Percentiles rank a stretch among this genome's conserved stretches.
Evolutionary conservation across 1,140 invertebrate genomes (phyloP).

Genomic region (Pectinophora gossypiella): DNA sequence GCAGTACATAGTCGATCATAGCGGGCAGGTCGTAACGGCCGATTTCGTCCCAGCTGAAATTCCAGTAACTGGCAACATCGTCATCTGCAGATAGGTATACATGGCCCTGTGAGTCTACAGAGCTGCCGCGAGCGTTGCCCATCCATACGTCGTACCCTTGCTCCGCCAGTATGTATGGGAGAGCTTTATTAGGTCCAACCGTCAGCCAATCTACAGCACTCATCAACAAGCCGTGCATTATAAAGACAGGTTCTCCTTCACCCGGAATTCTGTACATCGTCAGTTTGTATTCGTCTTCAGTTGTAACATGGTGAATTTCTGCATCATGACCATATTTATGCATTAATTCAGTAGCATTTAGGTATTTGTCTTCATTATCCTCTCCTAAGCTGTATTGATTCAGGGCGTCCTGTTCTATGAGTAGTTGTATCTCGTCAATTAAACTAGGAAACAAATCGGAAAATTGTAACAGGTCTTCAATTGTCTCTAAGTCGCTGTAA

Average conservation of each 20-base stretch:
- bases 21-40: slow-evolving; percentile 82
- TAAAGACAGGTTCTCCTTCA: slow-evolving; percentile 25
- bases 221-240: slow-evolving; percentile 79
- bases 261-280: slow-evolving; percentile 49
- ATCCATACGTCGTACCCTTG: slow-evolving; percentile 86
- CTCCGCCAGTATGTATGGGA: slow-evolving; percentile 80
- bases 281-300: slow-evolving; percentile 67
- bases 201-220: slow-evolving; percentile 80
- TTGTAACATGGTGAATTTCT: too few relatives aligned
- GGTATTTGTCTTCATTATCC: too few relatives aligned
- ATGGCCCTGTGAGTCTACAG: slow-evolving; percentile 75
- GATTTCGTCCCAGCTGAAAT: slow-evolving; percentile 80
- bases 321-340: too few relatives aligned
- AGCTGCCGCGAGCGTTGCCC: slow-evolving; percentile 80
- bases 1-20: slow-evolving; percentile 79
- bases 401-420: too few relatives aligned
- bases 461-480: too few relatives aligned
- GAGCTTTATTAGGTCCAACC: slow-evolving; percentile 75
- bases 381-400: too few relatives aligned
- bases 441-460: too few relatives aligned
- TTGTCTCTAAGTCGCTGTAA: too few relatives aligned
- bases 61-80: slow-evolving; percentile 61
- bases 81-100: slow-evolving; percentile 64
- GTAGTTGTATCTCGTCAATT: too few relatives aligned
- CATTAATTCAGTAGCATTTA: too few relatives aligned